Evolutionary conservation across 2,888 invertebrate genomes (phyloP).

Genomic region (Octodonta nipae): DNA sequence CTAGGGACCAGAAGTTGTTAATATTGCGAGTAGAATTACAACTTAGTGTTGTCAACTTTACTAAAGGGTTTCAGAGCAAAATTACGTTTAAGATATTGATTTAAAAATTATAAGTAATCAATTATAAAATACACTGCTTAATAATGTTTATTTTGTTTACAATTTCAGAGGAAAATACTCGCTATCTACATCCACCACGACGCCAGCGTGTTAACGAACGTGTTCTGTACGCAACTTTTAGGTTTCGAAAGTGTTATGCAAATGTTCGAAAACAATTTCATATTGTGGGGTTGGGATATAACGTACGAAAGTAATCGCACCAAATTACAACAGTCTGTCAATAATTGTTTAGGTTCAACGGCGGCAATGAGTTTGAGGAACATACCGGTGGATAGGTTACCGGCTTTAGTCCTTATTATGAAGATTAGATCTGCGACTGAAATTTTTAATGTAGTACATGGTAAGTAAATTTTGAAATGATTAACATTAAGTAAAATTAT

Average conservation of each 20-base stretch:
- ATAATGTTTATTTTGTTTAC: too few relatives aligned
- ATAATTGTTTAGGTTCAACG: slow-evolving; percentile 63
- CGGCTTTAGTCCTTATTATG: slow-evolving; percentile 79
- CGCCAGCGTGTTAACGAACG: slow-evolving; percentile 84
- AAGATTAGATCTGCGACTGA: slow-evolving; percentile 78
- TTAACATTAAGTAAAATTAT: too few relatives aligned
- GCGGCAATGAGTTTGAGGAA: slow-evolving; percentile 74
- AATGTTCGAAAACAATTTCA: slow-evolving; percentile 76
- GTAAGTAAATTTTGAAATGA: slow-evolving; percentile 40
- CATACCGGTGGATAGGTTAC: slow-evolving; percentile 72
- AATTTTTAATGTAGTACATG: slow-evolving; percentile 79
- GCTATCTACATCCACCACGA: slow-evolving; percentile 96
- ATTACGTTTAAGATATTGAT: too few relatives aligned
- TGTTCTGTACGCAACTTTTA: slow-evolving; percentile 89
- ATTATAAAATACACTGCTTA: too few relatives aligned
- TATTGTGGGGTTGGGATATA: slow-evolving; percentile 95
- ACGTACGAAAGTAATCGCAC: slow-evolving; percentile 74
- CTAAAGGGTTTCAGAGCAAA: too few relatives aligned
- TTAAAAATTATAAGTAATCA: too few relatives aligned
- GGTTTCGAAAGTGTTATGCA: slow-evolving; percentile 85
- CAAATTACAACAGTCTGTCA: slow-evolving; percentile 64
- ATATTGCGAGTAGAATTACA: too few relatives aligned
- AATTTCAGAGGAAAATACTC: slow-evolving; percentile 70
- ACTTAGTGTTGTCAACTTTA: too few relatives aligned
- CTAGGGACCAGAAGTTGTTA: too few relatives aligned